Conservation (phyloP, 2,888 invertebrate genomes). For the Lasioglossum oenotherae region DNA sequence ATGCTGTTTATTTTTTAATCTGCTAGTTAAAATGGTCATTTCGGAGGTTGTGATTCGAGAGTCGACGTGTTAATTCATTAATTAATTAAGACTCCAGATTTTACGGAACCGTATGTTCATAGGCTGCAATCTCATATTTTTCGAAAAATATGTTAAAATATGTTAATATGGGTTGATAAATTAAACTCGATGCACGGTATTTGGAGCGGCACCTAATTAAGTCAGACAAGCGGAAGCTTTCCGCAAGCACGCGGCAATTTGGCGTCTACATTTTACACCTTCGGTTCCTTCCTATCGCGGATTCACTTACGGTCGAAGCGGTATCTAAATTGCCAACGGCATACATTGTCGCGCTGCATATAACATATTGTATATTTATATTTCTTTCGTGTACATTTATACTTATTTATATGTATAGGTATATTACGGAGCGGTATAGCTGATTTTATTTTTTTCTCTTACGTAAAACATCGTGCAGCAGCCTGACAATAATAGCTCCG, state of each 20-base stretch:
- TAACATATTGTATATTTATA: neutral
- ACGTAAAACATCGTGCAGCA: constrained; percentile 44
- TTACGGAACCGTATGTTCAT: too few relatives aligned
- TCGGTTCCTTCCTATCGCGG: constrained; percentile 9
- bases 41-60: too few relatives aligned
- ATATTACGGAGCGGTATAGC: neutral
- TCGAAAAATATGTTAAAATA: neutral
- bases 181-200: neutral
- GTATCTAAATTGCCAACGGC: neutral
- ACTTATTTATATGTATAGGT: neutral
- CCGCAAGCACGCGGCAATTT: neutral
- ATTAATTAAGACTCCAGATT: too few relatives aligned
- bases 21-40: too few relatives aligned
- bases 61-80: too few relatives aligned
- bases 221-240: neutral
- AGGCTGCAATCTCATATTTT: neutral
- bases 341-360: neutral
- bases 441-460: constrained; percentile 43
- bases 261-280: neutral
- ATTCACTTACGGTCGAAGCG: neutral
- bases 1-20: too few relatives aligned
- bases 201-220: constrained; percentile 35
- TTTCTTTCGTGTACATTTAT: neutral
- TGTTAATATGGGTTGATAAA: neutral
- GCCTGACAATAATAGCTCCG: constrained; percentile 64